phyloP scores from a whole-genome alignment of 2,888 invertebrate species.

The Xestia ashworthii region DNA sequence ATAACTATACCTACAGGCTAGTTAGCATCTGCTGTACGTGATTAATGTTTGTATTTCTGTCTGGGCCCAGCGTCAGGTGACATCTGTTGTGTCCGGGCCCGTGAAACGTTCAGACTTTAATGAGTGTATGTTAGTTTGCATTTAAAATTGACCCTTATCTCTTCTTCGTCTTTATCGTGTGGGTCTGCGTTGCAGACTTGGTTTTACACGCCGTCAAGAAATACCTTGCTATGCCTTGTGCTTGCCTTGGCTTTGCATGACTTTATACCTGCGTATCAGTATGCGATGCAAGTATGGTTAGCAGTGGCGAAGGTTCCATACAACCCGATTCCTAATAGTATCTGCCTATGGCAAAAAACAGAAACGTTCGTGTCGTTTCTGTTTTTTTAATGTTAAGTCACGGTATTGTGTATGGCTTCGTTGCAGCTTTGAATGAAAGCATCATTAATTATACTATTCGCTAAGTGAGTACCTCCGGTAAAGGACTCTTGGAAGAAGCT shows the following conservation, averaged over 20 bases:
- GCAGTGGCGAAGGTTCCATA: no score
- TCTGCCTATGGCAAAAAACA: no score
- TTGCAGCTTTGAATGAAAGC: background rate
- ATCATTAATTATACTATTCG: background rate
- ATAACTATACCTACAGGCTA: slow-evolving; percentile 18
- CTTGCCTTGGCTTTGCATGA: no score
- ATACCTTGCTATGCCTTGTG: no score
- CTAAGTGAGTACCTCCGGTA: background rate
- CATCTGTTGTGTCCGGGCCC: slow-evolving; percentile 30
- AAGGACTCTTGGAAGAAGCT: background rate
- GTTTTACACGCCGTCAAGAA: no score
- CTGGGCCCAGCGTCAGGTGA: slow-evolving; percentile 40
- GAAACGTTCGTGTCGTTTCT: no score
- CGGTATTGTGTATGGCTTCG: background rate
- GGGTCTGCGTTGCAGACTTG: no score
- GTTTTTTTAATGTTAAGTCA: background rate
- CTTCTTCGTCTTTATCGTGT: no score
- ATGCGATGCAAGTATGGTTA: no score
- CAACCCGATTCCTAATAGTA: no score
- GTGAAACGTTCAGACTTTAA: slow-evolving; percentile 32
- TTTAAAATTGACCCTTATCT: background rate
- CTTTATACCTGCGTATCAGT: no score
- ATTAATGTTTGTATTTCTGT: slow-evolving; percentile 62
- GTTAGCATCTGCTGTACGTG: slow-evolving; percentile 53
- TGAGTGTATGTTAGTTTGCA: background rate